Percentiles rank a stretch among this genome's conserved stretches.
Evolutionary conservation across 2,797 vertebrate genomes (phyloP).

Genomic region (Petrocephalus schoutedeni): DNA sequence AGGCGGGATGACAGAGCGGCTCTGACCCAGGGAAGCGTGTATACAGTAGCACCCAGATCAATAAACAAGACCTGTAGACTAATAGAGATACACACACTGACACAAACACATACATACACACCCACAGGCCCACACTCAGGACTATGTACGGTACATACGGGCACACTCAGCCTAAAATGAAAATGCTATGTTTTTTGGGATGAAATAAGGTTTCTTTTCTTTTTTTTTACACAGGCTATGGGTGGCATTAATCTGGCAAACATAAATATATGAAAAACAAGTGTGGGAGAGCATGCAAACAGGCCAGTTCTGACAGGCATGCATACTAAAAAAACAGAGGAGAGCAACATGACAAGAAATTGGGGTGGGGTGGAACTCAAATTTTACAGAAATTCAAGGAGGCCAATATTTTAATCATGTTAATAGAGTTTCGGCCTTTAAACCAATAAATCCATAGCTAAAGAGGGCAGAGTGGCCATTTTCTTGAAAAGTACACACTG

Average conservation of each 20-base stretch:
- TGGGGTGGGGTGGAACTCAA: neutral
- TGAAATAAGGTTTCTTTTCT: conserved; percentile 7
- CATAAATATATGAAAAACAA: conserved; percentile 13
- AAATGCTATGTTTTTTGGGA: conserved; percentile 17
- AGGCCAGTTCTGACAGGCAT: conserved; percentile 47
- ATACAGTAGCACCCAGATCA: neutral
- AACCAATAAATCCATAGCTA: neutral
- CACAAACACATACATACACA: conserved; percentile 43
- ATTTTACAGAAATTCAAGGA: neutral
- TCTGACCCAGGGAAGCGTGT: neutral
- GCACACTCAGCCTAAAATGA: conserved; percentile 20
- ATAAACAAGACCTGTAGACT: conserved; percentile 21
- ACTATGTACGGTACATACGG: neutral
- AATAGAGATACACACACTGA: conserved; percentile 17
- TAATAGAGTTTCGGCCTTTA: neutral
- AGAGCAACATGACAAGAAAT: conserved; percentile 33
- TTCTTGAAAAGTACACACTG: neutral
- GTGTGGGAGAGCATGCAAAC: conserved; percentile 18
- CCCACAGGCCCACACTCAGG: conserved; percentile 32
- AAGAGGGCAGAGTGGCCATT: neutral
- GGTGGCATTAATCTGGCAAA: neutral
- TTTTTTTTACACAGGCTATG: neutral
- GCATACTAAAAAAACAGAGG: conserved; percentile 39
- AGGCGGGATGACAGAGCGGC: conserved; percentile 3
- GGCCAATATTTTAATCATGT: neutral